phyloP scores from a whole-genome alignment of 2,797 vertebrate genomes.

The Acanthurus lineatus region DNA sequence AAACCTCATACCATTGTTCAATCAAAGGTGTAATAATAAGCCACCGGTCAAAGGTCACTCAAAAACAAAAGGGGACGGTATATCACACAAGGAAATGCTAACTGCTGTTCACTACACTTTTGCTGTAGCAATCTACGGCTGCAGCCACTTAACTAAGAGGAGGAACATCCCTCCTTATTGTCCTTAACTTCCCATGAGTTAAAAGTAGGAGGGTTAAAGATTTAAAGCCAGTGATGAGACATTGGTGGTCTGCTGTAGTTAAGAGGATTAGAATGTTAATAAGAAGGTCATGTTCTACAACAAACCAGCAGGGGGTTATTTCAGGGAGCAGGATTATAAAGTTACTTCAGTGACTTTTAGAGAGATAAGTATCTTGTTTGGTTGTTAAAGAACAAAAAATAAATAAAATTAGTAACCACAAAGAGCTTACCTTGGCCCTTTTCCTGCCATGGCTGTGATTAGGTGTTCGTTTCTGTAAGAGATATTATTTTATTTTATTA shows the following conservation, averaged over 20 bases:
- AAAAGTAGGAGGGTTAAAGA: slow-evolving; percentile 20
- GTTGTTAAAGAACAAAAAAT: neutral
- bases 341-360: slow-evolving; percentile 19
- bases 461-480: slow-evolving; percentile 90
- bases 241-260: slow-evolving; percentile 29
- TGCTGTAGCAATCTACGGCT: no score
- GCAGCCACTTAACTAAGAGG: no score
- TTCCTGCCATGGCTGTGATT: slow-evolving; percentile 95
- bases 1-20: no score
- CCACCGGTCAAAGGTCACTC: no score
- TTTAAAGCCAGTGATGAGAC: slow-evolving; percentile 44
- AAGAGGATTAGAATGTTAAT: slow-evolving; percentile 52
- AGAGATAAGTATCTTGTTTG: slow-evolving; percentile 7
- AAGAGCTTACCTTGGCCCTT: slow-evolving; percentile 92
- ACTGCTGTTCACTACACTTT: no score
- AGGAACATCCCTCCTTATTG: no score
- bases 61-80: no score
- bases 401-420: neutral
- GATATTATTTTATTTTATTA: slow-evolving; percentile 1
- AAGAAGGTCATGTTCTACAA: slow-evolving; percentile 27
- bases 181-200: neutral
- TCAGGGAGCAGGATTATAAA: slow-evolving; percentile 13
- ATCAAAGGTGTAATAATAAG: no score
- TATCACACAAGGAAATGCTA: no score
- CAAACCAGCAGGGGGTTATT: slow-evolving; percentile 20